Conservation (phyloP, 2,113 vertebrate species). For the Diphyllodes magnificus region DNA sequence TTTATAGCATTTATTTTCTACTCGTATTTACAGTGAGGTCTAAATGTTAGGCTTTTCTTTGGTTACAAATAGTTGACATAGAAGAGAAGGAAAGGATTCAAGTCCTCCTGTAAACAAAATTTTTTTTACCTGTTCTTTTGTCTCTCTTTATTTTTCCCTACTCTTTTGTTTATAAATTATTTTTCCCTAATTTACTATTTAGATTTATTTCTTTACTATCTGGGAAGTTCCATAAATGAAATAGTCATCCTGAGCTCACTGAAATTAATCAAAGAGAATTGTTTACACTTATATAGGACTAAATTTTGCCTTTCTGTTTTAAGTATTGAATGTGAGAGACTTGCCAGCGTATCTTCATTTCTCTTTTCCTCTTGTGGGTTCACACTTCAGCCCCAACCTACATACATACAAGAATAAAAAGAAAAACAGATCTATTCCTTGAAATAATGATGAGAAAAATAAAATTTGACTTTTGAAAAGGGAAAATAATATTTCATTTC, state of each 20-base stretch:
- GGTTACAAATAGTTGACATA: neutral
- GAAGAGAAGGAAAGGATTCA: neutral
- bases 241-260: neutral
- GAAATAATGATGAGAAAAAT: neutral
- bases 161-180: neutral
- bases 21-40: neutral
- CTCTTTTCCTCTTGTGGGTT: neutral
- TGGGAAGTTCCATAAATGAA: neutral
- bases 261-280: neutral
- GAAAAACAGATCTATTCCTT: neutral
- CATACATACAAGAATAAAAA: neutral
- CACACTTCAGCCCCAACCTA: neutral
- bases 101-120: neutral
- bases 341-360: neutral
- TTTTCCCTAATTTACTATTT: neutral
- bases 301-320: neutral
- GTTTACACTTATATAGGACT: neutral
- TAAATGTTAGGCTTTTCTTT: neutral
- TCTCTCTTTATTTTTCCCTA: neutral
- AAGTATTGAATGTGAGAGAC: neutral
- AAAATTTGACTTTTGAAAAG: neutral
- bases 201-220: neutral
- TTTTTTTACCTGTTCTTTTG: neutral
- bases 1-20: neutral
- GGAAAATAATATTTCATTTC: neutral